These are phyloP conservation scores for Rugalucina vietnamica DNA, from an alignment of 2,888 invertebrate genomes.

Conservation along the genomic window DNA sequence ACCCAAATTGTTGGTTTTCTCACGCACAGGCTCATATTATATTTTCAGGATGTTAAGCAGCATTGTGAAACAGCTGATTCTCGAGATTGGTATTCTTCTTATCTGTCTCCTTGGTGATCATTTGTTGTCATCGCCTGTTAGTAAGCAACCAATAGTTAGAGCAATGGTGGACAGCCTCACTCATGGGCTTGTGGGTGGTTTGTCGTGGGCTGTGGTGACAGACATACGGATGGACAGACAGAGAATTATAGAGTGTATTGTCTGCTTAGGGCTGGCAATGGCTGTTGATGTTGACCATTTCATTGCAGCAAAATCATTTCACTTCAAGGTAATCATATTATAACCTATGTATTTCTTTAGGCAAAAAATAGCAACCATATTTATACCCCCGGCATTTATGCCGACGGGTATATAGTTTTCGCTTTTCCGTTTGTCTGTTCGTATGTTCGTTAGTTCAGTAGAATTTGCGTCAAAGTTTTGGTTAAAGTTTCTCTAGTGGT, in stretches of 20 bases:
- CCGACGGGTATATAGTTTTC: too few relatives aligned
- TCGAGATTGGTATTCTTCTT: conserved; percentile 44
- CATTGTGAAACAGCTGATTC: conserved; percentile 10
- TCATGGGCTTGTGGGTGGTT: conserved; percentile 67
- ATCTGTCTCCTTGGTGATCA: conserved; percentile 57
- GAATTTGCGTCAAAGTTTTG: too few relatives aligned
- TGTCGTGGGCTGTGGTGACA: conserved; percentile 69
- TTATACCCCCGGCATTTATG: too few relatives aligned
- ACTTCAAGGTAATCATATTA: conserved; percentile 61
- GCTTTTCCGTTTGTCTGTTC: too few relatives aligned
- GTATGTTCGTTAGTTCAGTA: too few relatives aligned
- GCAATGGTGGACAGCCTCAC: conserved; percentile 65
- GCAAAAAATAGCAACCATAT: too few relatives aligned
- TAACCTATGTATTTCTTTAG: neutral
- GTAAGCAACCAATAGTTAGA: conserved; percentile 28
- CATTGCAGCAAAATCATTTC: conserved; percentile 64
- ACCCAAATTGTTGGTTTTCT: too few relatives aligned
- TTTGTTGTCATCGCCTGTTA: conserved; percentile 31
- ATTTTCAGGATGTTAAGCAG: neutral
- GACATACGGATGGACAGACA: conserved; percentile 37
- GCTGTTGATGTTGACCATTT: conserved; percentile 73
- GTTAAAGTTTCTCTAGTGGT: too few relatives aligned
- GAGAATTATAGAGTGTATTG: conserved; percentile 54
- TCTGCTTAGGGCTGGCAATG: conserved; percentile 61
- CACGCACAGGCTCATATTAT: neutral